These are phyloP conservation scores for Heliconius congener DNA, from an alignment of 1,140 invertebrate genomes.

Conservation along the genomic window DNA sequence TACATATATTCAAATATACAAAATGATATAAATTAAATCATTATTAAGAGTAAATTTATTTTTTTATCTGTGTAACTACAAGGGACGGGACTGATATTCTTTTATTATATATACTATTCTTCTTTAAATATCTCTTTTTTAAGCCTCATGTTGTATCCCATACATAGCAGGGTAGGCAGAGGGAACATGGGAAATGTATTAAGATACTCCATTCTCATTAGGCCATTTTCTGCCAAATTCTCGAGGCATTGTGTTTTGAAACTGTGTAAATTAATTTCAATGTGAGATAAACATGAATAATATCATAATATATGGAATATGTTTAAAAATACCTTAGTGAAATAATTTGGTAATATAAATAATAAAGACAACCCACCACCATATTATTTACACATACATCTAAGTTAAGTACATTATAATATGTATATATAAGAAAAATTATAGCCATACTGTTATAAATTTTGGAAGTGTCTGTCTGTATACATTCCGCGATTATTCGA, in stretches of 20 bases:
- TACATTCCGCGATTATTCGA: conserved; percentile 54
- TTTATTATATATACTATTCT: neutral
- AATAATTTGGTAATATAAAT: conserved; percentile 36
- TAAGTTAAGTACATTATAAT: conserved; percentile 48
- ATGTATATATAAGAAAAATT: conserved; percentile 40
- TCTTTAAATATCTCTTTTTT: neutral
- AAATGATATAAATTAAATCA: conserved; percentile 14
- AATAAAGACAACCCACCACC: conserved; percentile 48
- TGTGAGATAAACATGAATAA: conserved; percentile 1
- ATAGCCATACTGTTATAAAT: conserved; percentile 71
- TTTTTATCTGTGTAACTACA: conserved; percentile 16
- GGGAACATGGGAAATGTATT: too few relatives aligned
- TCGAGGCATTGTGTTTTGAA: neutral
- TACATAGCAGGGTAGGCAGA: too few relatives aligned
- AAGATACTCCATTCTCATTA: too few relatives aligned
- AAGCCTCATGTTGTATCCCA: too few relatives aligned
- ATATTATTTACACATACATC: conserved; percentile 66
- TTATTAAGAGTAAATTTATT: neutral
- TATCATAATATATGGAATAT: neutral
- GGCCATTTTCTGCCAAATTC: too few relatives aligned
- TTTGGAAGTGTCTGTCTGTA: conserved; percentile 74
- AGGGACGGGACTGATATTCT: conserved; percentile 14
- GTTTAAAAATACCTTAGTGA: conserved; percentile 12
- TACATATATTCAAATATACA: conserved; percentile 20
- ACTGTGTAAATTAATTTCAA: neutral